Base-by-base conservation (phyloP, 1,140 invertebrate genomes). In the Pteromalus puparum region DNA sequence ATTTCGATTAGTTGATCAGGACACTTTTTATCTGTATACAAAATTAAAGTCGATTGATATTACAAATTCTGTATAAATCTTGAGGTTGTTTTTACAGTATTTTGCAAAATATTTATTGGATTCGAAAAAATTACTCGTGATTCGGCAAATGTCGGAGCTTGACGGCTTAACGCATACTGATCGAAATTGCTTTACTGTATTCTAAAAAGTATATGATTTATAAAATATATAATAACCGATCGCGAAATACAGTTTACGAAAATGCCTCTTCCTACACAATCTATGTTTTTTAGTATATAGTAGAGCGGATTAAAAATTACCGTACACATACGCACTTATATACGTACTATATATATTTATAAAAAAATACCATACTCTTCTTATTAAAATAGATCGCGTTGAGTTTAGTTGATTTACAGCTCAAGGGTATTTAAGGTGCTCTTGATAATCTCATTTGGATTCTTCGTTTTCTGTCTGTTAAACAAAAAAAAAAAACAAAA, bases 11-110 rank as follows among this genome's bases (percentile, higher is more conserved):
- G 15, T 74, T 53, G 10, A 70, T 70, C 24, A 26, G 13, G 67
- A 28, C 67, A 70, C 26, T 70, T 70, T 70, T 28, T 30, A 70
- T 28, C 28, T 30, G 26, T 28, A 28, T 30, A 30, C 42, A 74
- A 74, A 74, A 42, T 74, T n/a, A 74, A 42, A 38, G 15, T n/a
- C n/a, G 15, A n/a, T 38, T n/a, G 34, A 2, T 42, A 38, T 34
- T 38, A 18, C 5, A 70, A 12, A 18, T 70, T 28, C n/a, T 46
- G 18, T n/a, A 26, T 80, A 68, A 68, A 30, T 74, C 10, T 74
- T 38, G 30, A 61, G 18, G 53, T 61, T 53, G 48, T 80, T 68
- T 53, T 80, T 70, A 80, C 78, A 80, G 65, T 68, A 80, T 70
- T 53, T 70, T 70, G 24, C 24, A 70, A 61, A 42, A 65, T 18